Evolutionary conservation across 2,888 invertebrate genomes (phyloP).

Genomic region (Rambutsinella grinnellia): DNA sequence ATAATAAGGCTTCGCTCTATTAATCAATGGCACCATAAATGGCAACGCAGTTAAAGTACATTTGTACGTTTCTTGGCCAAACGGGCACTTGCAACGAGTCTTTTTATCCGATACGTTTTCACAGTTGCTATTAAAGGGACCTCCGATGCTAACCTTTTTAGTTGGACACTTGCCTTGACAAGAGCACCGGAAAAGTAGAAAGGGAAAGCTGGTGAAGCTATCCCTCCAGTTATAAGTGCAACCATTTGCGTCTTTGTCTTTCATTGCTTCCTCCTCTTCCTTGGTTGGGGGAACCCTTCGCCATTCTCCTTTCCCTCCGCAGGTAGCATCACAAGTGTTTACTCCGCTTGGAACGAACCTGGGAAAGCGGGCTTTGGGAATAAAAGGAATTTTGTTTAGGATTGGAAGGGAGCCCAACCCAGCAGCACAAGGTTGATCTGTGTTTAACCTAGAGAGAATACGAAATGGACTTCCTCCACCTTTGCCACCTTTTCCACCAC

Average conservation of each 20-base stretch:
- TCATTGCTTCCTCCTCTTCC: slow-evolving; percentile 14
- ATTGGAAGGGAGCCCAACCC: slow-evolving; percentile 20
- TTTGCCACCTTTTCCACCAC: not conserved
- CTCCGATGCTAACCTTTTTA: slow-evolving; percentile 12
- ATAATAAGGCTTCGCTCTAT: slow-evolving; percentile 28
- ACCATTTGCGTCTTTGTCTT: not conserved
- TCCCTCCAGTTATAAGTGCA: slow-evolving; percentile 39
- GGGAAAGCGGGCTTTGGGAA: slow-evolving; percentile 19
- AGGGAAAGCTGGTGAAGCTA: slow-evolving; percentile 17
- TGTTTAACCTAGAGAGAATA: slow-evolving; percentile 3
- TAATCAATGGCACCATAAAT: slow-evolving; percentile 13
- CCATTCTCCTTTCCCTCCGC: slow-evolving; percentile 12
- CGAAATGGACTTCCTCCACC: not conserved
- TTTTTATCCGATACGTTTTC: slow-evolving; percentile 30
- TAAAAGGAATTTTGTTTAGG: slow-evolving; percentile 8
- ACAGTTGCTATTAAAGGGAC: slow-evolving; percentile 16
- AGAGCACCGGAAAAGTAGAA: slow-evolving; percentile 21
- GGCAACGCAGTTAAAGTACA: slow-evolving; percentile 27
- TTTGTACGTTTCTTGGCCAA: slow-evolving; percentile 24
- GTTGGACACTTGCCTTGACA: slow-evolving; percentile 29
- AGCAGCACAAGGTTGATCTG: slow-evolving; percentile 29
- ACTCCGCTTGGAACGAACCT: slow-evolving; percentile 26
- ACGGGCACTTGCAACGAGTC: slow-evolving; percentile 36
- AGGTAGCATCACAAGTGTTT: slow-evolving; percentile 36
- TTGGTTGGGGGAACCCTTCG: slow-evolving; percentile 11